Evolutionary conservation across 2,113 vertebrate species (phyloP), one percentile per base, ranked within the genome.

Genomic region (Sinosuthora webbiana): DNA sequence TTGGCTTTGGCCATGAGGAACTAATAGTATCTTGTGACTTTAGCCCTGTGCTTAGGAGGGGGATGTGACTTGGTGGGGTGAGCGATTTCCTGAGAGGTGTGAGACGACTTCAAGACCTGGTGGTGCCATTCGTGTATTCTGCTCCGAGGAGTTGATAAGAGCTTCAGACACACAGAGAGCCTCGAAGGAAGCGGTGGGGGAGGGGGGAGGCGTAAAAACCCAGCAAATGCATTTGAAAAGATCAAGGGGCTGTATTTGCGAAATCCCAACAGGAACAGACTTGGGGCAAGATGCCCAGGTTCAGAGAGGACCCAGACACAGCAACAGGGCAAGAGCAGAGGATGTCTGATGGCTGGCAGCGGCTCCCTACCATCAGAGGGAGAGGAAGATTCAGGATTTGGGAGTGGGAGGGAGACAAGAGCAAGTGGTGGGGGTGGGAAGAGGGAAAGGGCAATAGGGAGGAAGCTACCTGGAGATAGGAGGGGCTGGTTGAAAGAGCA

Each of bases 231-330:
- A 96, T 96, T 87, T 94, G 95, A 96, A 96, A 94, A 96, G 93
- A 97, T 97, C 95, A 97, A 97, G 94, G 95, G 80, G 44, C 85
- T 90, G 88, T 95, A 83, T 83, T 86, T 95, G 88, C 76, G 37
- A 93, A 88, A 45, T 77, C 70, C 28, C 82, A 80, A 79, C 78
- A 70, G 93, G 90, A 93, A 77, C 84, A 94, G 87, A 90, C 62
- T 12, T 74, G 78, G 62, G 82, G 47, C 1, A 15, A 90, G 90
- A 59, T 83, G 94, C 70, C 50, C 31, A 21, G 19, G 75, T 80
- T 95, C 63, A 76, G 91, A 87, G 74, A 55, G 42, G 59, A 80
- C 70, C 10, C 67, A 84, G 67, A 53, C 6, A 11, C 39, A 65
- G 81, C 62, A 80, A 63, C 39, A 59, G 55, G 50, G 82, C 62